Evolutionary conservation across 1,140 invertebrate species (phyloP).

Genomic region (Eupristina koningsbergeri): DNA sequence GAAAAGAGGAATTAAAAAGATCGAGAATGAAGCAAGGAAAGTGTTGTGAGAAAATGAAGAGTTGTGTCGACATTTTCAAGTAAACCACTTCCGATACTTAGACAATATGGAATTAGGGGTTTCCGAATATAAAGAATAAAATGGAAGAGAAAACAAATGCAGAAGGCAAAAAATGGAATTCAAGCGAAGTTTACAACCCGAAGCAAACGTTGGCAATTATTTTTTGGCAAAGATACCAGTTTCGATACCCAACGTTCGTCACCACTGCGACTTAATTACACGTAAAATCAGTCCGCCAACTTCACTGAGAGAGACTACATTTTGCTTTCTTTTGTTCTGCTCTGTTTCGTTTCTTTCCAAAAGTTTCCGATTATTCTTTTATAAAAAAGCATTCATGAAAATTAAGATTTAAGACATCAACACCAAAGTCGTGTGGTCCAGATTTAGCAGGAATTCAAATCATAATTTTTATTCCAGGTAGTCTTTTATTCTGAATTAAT

Average conservation of each 20-base stretch:
- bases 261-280: constrained; percentile 50
- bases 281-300: constrained; percentile 54
- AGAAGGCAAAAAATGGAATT: constrained; percentile 34
- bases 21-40: constrained; percentile 14
- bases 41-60: background rate
- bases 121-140: constrained; percentile 36
- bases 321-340: background rate
- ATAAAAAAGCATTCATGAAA: too few species aligned
- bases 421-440: too few species aligned
- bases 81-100: constrained; percentile 63
- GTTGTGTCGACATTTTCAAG: constrained; percentile 51
- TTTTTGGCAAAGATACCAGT: constrained; percentile 50
- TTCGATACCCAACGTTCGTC: constrained; percentile 49
- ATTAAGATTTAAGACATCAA: too few species aligned
- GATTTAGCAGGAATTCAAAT: too few species aligned
- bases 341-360: background rate
- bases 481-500: too few species aligned
- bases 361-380: background rate
- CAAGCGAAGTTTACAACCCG: background rate
- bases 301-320: background rate
- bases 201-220: constrained; percentile 52
- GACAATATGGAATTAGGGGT: constrained; percentile 44
- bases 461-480: too few species aligned
- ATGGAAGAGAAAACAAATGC: too few species aligned
- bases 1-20: background rate